Evolutionary conservation across 2,888 invertebrate species (phyloP), one percentile per base, ranked within the genome.

Genomic region (Epinotia demarniana): DNA sequence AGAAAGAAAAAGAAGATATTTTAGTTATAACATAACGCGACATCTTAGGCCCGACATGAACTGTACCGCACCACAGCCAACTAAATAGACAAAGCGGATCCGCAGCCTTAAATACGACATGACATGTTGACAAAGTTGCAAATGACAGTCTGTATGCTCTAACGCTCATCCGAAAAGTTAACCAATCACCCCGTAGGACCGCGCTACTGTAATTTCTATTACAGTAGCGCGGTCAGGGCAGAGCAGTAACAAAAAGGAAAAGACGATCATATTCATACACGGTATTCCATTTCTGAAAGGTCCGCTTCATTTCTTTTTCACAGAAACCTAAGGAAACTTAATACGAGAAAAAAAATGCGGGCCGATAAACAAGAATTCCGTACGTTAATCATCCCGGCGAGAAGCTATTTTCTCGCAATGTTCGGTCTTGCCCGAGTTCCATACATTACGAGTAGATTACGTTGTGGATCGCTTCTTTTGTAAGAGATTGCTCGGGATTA

Each of bases 401-500:
- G 64, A 77, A 79, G 77, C 77, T 66, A 79, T 77, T 80, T 74
- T 77, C 77, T 63, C 70, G 68, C 64, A 69, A 71, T 72, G 80
- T 78, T 80, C 81, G 79, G 39, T 39, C 60, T 46, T 60, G 39
- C 55, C 69, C 64, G 70, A 71, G 61, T 57, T 64, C 62, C 62
- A 66, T 77, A 71, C 75, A 72, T 75, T 73, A 77, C 73, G 66
- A 76, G 82, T 83, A 84, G 87, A 89, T 88, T 87, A 89, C 83
- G 83, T 83, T 85, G 86, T 85, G 82, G 80, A 82, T 80, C 81
- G 81, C 82, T 86, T 82, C 85, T 85, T 89, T 88, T 86, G 83
- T 83, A 86, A 86, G 84, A 88, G 86, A 88, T 87, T 85, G 86
- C 81, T 75, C 73, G 77, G 86, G 87, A 89, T 88, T 88, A 89